These are phyloP conservation scores for Pristis pectinata DNA, from an alignment of 2,797 vertebrate species.

Conservation along the genomic window DNA sequence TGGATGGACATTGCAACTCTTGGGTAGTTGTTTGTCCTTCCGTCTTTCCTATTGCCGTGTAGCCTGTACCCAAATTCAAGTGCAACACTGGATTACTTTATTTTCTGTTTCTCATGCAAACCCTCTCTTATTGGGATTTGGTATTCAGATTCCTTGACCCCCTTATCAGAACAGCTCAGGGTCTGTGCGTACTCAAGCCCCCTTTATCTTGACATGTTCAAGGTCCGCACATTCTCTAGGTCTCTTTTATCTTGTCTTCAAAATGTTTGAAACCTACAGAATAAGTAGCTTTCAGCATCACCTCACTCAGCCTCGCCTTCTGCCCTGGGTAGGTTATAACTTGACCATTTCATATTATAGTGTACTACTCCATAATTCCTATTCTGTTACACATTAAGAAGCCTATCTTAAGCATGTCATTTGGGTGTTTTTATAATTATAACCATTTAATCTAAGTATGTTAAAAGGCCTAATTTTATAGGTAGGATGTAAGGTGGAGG, in stretches of 20 bases:
- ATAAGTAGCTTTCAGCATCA: not conserved
- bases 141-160: not conserved
- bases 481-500: not conserved
- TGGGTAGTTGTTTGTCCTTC: not conserved
- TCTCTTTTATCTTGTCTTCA: not conserved
- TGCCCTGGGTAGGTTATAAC: not conserved
- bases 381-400: not conserved
- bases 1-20: not conserved
- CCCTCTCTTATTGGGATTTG: not conserved
- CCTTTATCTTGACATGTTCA: not conserved
- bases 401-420: not conserved
- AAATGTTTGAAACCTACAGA: not conserved
- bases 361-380: not conserved
- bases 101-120: not conserved
- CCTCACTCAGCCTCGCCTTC: not conserved
- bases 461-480: not conserved
- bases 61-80: not conserved
- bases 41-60: not conserved
- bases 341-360: not conserved
- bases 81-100: not conserved
- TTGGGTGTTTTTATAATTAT: not conserved
- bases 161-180: not conserved
- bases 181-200: not conserved
- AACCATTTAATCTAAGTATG: not conserved
- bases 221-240: not conserved